Evolutionary conservation across 37 sponge, comb jelly and placozoan species (phyloP), one percentile per base, ranked within the genome.

Genomic region (Haliclona indistincta): DNA sequence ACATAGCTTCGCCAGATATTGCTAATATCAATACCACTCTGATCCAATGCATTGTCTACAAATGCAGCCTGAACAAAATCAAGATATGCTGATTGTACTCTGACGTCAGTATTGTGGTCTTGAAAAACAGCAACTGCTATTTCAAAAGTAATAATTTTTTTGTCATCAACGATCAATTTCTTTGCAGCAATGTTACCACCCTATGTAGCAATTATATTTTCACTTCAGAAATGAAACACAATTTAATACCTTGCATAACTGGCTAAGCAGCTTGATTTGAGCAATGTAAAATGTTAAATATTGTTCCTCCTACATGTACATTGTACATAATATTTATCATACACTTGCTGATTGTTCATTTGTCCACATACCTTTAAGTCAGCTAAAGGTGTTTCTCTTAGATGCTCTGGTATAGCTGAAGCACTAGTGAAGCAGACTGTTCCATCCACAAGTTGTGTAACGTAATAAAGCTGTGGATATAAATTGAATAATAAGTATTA

Each of bases 21-120:
- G 60, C n/a, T 26, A 58, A 58, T 58, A 58, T 58, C 60, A 25
- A 26, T 58, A n/a, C 60, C 60, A 58, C 60, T 58, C 60, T 58
- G 26, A 25, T 58, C 60, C 6, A 58, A 20, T 25, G 11, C n/a
- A 26, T 20, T 6, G 25, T 58, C 60, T 25, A 58, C 60, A 58
- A n/a, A 58, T 20, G 60, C 60, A 20, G 60, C 11, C 28, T 25
- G 6, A n/a, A n/a, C 25, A 20, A 58, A 58, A 58, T 58, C 60
- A 11, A 58, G 28, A 58, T 58, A 58, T 25, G 60, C 60, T 58
- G 60, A 58, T 58, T n/a, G 60, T 6, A 58, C 26, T 58, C 11
- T 6, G 7, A 26, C 26, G 28, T 58, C 26, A 58, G 7, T 25
- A 58, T 58, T 6, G 25, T 20, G 6, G 28, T 58, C 60, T 25